A percentile compares a stretch with the other conserved stretches of the same genome.
Evolutionary conservation across 2,888 invertebrate genomes (phyloP).

Genomic region (Sarcophaga variegata): DNA sequence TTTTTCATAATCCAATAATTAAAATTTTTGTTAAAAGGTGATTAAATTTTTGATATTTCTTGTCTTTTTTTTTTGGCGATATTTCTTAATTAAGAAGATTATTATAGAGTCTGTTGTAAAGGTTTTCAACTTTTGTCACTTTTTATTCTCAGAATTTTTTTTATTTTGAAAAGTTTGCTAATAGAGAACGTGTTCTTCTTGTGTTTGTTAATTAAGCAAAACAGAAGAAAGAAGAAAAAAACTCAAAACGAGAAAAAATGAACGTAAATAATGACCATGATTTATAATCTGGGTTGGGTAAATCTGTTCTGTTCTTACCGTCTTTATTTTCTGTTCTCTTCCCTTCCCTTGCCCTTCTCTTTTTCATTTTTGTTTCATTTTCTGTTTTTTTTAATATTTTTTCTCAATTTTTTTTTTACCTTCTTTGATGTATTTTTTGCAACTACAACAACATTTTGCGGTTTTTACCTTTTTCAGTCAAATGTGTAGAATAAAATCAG

Average conservation of each 20-base stretch:
- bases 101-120: not conserved
- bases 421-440: slow-evolving; percentile 25
- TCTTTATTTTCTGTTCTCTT: slow-evolving; percentile 14
- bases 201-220: not conserved
- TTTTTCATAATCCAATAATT: too few relatives aligned
- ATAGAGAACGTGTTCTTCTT: not conserved
- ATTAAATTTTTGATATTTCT: not conserved
- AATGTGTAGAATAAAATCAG: slow-evolving; percentile 38
- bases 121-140: not conserved
- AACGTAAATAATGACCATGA: slow-evolving; percentile 7
- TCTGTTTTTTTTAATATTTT: slow-evolving; percentile 55
- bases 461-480: slow-evolving; percentile 59
- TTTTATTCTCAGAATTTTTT: too few relatives aligned
- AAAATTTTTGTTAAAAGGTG: too few relatives aligned
- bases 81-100: not conserved
- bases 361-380: slow-evolving; percentile 20
- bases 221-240: too few relatives aligned
- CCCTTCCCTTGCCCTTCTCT: not conserved
- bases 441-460: slow-evolving; percentile 61
- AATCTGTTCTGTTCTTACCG: slow-evolving; percentile 9
- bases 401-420: slow-evolving; percentile 9
- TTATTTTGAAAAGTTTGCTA: too few relatives aligned
- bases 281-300: slow-evolving; percentile 38
- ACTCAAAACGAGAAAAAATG: too few relatives aligned
- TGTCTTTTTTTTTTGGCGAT: not conserved